Evolutionary conservation across 2,797 vertebrate genomes (phyloP), one percentile per base, ranked within the genome.

Genomic region (Acanthopagrus latus): DNA sequence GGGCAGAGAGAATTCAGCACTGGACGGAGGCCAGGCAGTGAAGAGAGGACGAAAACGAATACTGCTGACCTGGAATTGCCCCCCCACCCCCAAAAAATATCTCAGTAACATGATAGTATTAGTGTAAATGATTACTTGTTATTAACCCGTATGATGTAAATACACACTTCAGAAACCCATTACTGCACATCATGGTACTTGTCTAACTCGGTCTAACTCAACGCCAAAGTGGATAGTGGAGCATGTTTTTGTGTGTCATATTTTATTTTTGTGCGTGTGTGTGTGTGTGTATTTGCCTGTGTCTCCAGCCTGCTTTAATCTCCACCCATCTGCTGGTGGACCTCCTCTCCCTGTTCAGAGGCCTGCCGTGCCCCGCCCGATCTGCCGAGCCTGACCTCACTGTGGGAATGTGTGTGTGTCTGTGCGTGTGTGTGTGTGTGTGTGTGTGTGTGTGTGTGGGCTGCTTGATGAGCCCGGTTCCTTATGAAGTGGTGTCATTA

Each of bases 401-500:
- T 56, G 71, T 74, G 74, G 21, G 23, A 29, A 38, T 8, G 29
- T 16, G 64, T 65, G 63, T 50, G 46, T 64, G 25, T 64, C 18
- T 50, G 46, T 66, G 51, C 43, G 14, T 57, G 68, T 72, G 67
- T 65, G 44, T 38, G 4, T 48, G 21, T 27, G 43, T 63, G 27
- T 62, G 60, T 68, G 60, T 77, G 62, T 77, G 57, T 71, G 74
- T 71, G 82, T 63, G 47, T 60, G 52, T 72, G 62, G 82, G 78
- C 76, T 83, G 63, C 88, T 87, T 93, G 93, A 94, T 94, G 91
- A 93, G 92, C 91, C 89, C 68, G 71, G 87, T 87, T 93, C 88
- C 78, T 95, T 91, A 94, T 94, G 93, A 95, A 95, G 94, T 92
- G 88, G 93, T 92, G 88, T 93, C 94, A 95, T 95, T 95, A 95